Evolutionary conservation across 35 echinoderm and acorn worm genomes (phyloP), one percentile per base, ranked within the genome.

Genomic region (Diadema setosum): DNA sequence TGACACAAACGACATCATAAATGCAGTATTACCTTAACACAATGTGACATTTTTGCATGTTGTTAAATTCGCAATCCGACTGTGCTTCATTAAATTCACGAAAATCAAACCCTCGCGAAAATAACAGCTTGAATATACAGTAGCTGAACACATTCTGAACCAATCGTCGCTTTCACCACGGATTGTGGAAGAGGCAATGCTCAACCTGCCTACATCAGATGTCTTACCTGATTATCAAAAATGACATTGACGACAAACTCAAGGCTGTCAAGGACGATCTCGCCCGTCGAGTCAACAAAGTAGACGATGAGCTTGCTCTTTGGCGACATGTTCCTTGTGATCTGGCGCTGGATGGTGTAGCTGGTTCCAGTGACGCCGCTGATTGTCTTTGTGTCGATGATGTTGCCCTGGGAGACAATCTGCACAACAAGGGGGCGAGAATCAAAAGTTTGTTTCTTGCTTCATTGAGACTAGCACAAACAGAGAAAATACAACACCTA

Each of bases 191-290:
- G n/a, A n/a, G n/a, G n/a, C n/a, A n/a, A n/a, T n/a, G n/a, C n/a
- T n/a, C n/a, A n/a, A n/a, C n/a, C n/a, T n/a, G n/a, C n/a, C n/a
- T n/a, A n/a, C n/a, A n/a, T n/a, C n/a, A n/a, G n/a, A n/a, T n/a
- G n/a, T 59, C 84, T 83, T 45, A 98, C 95, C 67, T 91, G 41
- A 80, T 98, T 98, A 16, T 88, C 48, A 60, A 98, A 98, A 17
- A 85, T 67, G 36, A 89, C 91, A 24, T 87, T 67, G 14, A 98
- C 95, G 11, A 84, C 85, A 29, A 98, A 83, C 20, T 85, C 89
- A 9, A 94, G 70, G 40, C 88, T 94, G 56, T 94, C 95, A 44
- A 89, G 65, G 14, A 98, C 80, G 39, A 94, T 45, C 31, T 98
- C 95, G 24, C 84, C 82, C 50, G 92, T 82, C 0, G 43, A 34